Conservation (phyloP, 2,797 vertebrate species). For the Pantherophis alleghaniensis region DNA sequence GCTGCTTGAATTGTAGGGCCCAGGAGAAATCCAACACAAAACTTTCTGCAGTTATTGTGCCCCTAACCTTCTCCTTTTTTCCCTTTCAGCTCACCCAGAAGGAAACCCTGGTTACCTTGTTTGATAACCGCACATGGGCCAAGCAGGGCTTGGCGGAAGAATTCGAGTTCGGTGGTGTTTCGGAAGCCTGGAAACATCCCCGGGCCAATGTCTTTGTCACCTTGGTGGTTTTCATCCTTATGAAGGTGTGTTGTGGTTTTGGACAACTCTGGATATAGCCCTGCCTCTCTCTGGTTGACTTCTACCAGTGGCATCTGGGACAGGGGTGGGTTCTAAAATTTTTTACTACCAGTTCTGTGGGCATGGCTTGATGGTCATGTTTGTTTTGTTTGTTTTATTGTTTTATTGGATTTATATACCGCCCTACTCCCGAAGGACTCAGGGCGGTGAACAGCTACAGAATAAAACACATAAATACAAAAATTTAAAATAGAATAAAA, state of each 20-base stretch:
- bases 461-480: too few species aligned
- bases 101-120: constrained; percentile 88
- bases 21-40: neutral
- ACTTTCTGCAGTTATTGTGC: neutral
- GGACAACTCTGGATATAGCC: neutral
- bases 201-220: constrained; percentile 91
- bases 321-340: too few species aligned
- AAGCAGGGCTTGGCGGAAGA: constrained; percentile 86
- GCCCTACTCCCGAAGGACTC: too few species aligned
- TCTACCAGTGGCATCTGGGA: neutral
- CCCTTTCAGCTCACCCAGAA: constrained; percentile 87
- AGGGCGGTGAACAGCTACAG: too few species aligned
- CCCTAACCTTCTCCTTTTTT: neutral
- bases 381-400: too few species aligned
- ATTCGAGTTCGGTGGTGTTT: constrained; percentile 82
- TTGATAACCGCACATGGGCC: constrained; percentile 94
- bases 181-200: constrained; percentile 89
- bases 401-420: too few species aligned
- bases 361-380: too few species aligned
- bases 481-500: too few species aligned
- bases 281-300: neutral
- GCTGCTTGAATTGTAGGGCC: neutral
- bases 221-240: constrained; percentile 91
- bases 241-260: constrained; percentile 79
- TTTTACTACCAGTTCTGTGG: too few species aligned